A percentile compares a stretch with the other conserved stretches of the same genome.
phyloP scores from a whole-genome alignment of 2,113 vertebrate genomes.

The pig (Sus scrofa) region T2T-Sscrofa CM000830.6:93031501-93032000 shows the following conservation, averaged over 20 bases:
- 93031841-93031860: background rate
- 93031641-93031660: background rate
- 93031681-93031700: slow-evolving; percentile 4
- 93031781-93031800: background rate
- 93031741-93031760: background rate
- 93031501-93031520: background rate
- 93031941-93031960: background rate
- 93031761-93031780: background rate
- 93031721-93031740: background rate
- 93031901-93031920: background rate
- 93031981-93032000: background rate
- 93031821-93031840: background rate
- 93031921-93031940: background rate
- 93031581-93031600: background rate
- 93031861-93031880: background rate
- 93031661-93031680: background rate
- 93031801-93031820: background rate
- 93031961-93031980: background rate
- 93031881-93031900: background rate
- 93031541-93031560: background rate
- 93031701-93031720: background rate
- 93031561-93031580: background rate
- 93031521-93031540: background rate
- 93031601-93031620: background rate
- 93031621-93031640: background rate